Evolutionary conservation across 2,797 vertebrate genomes (phyloP).

Genomic region (Vultur gryphus): DNA sequence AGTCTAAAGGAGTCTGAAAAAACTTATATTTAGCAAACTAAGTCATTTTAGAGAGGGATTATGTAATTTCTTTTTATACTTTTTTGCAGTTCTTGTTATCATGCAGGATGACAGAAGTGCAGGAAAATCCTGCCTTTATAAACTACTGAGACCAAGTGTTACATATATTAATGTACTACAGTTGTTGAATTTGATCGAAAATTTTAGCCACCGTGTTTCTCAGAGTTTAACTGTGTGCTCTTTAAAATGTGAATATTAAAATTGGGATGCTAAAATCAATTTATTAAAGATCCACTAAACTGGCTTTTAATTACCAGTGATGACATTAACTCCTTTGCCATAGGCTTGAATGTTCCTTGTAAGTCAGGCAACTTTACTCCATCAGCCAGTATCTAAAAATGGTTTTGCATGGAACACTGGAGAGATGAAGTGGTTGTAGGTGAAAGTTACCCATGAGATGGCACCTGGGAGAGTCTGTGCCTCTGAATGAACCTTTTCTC

Average conservation of each 20-base stretch:
- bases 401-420: background rate
- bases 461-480: background rate
- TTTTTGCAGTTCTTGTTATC: slow-evolving; percentile 2
- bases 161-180: background rate
- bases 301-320: background rate
- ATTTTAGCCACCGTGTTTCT: background rate
- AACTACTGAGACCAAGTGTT: background rate
- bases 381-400: background rate
- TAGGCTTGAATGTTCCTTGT: background rate
- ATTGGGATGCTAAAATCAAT: background rate
- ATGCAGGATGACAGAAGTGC: background rate
- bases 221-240: background rate
- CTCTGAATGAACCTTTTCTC: background rate
- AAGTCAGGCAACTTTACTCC: background rate
- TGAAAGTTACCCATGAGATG: background rate
- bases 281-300: background rate
- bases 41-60: slow-evolving; percentile 27
- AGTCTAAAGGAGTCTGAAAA: slow-evolving; percentile 64
- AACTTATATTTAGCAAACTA: slow-evolving; percentile 6
- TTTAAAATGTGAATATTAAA: background rate
- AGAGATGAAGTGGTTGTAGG: background rate
- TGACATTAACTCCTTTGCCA: background rate
- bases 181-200: background rate
- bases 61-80: slow-evolving; percentile 6
- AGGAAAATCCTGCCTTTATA: slow-evolving; percentile 15